These are phyloP conservation scores for Archips crataeganus DNA, from an alignment of 2,888 invertebrate genomes.

Conservation along the genomic window DNA sequence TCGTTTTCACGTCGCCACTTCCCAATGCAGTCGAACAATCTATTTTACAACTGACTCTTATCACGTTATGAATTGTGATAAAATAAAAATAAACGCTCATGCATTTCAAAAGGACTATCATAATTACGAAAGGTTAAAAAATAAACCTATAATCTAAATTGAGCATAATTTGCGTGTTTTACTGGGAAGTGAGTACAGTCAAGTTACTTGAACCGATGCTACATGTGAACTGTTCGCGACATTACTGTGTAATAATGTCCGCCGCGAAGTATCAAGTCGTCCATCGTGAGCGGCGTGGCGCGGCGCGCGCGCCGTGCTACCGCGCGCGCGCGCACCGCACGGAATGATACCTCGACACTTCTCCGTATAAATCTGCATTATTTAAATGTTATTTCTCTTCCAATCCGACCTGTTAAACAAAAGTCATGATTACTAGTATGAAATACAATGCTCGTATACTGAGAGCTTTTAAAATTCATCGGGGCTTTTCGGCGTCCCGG, in stretches of 20 bases:
- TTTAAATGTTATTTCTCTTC: conserved; percentile 84
- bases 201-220: conserved; percentile 1
- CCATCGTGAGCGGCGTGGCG: conserved; percentile 43
- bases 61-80: not conserved
- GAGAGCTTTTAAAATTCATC: not conserved
- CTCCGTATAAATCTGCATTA: conserved; percentile 57
- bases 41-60: conserved; percentile 11
- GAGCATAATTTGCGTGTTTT: conserved; percentile 50
- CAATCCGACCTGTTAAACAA: conserved; percentile 76
- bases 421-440: not conserved
- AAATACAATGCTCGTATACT: not conserved
- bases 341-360: conserved; percentile 65
- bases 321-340: conserved; percentile 49
- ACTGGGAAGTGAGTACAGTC: conserved; percentile 46
- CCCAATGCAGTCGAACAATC: conserved; percentile 32
- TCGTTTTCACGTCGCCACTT: conserved; percentile 27
- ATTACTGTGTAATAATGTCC: not conserved
- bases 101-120: conserved; percentile 15
- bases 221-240: conserved; percentile 10
- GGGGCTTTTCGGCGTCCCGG: not conserved
- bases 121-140: conserved; percentile 13
- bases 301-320: conserved; percentile 48
- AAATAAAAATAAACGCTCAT: conserved; percentile 21
- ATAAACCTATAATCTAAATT: conserved; percentile 47
- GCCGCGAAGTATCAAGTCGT: conserved; percentile 10